Evolutionary conservation across 2,113 vertebrate species (phyloP).

Genomic region (Peromyscus californicus): DNA sequence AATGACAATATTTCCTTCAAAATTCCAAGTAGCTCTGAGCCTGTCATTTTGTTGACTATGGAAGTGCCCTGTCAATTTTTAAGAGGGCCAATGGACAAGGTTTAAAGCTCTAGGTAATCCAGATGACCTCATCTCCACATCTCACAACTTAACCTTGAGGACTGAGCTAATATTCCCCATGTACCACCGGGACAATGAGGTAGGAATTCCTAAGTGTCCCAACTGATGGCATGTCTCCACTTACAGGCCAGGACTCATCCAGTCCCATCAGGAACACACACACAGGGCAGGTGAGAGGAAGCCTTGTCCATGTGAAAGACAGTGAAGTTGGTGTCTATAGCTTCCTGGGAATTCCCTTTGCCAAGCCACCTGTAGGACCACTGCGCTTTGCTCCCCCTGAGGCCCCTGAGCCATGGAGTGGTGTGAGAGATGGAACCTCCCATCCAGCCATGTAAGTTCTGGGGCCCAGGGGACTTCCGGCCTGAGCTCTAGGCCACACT

Average conservation of each 20-base stretch:
- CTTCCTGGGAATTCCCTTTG: conserved; percentile 93
- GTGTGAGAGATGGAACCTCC: conserved; percentile 88
- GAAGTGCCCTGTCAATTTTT: fast-evolving
- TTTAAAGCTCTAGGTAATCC: background rate
- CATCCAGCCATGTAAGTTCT: conserved; percentile 82
- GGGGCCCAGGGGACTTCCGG: background rate
- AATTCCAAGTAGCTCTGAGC: background rate
- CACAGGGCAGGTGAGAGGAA: conserved; percentile 88
- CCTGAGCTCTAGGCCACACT: background rate
- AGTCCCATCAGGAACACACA: conserved; percentile 86
- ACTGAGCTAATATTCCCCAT: fast-evolving
- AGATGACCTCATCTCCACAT: background rate
- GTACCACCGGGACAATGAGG: background rate
- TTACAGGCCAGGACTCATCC: conserved; percentile 70
- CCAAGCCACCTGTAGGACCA: conserved; percentile 87
- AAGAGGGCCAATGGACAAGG: background rate
- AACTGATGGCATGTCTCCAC: background rate
- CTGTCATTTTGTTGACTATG: fast-evolving
- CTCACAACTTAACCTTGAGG: background rate
- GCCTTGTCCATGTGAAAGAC: conserved; percentile 69
- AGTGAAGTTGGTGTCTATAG: conserved; percentile 79
- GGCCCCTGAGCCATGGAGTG: conserved; percentile 89
- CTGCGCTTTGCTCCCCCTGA: conserved; percentile 40
- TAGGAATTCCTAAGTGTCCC: background rate
- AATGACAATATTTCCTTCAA: background rate